phyloP scores from a whole-genome alignment of 2,113 vertebrate species.

The Dromaius novaehollandiae region DNA sequence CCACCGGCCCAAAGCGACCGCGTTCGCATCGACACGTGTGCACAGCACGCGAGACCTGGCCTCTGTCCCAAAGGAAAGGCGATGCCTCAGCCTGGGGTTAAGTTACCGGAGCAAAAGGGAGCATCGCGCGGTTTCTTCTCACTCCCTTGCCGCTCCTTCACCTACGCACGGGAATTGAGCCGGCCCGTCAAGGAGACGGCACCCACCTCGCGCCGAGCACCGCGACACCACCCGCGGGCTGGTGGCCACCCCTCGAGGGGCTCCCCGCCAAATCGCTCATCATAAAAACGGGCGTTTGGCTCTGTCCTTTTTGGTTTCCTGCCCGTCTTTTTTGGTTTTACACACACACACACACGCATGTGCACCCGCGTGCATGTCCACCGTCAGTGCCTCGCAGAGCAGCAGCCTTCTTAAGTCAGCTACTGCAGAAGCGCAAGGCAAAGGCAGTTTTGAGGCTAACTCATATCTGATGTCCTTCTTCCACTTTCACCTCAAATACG shows the following conservation, averaged over 20 bases:
- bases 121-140: background rate
- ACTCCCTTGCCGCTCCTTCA: background rate
- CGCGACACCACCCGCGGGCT: rapidly evolving
- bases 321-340: background rate
- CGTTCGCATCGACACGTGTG: background rate
- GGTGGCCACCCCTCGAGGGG: background rate
- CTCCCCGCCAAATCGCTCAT: background rate
- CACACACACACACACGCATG: background rate
- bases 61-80: background rate
- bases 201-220: background rate
- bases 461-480: background rate
- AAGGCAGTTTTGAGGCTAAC: background rate
- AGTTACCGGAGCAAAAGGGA: background rate
- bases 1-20: background rate
- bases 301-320: background rate
- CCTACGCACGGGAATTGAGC: rapidly evolving
- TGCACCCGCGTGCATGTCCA: background rate
- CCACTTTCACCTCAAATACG: background rate
- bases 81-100: background rate
- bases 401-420: background rate
- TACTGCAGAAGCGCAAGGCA: background rate
- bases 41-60: background rate
- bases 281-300: background rate
- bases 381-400: background rate
- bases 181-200: background rate